A percentile compares a stretch with the other conserved stretches of the same genome.
Evolutionary conservation across 2,113 vertebrate species (phyloP).

Genomic region (Chaetodon auriga): DNA sequence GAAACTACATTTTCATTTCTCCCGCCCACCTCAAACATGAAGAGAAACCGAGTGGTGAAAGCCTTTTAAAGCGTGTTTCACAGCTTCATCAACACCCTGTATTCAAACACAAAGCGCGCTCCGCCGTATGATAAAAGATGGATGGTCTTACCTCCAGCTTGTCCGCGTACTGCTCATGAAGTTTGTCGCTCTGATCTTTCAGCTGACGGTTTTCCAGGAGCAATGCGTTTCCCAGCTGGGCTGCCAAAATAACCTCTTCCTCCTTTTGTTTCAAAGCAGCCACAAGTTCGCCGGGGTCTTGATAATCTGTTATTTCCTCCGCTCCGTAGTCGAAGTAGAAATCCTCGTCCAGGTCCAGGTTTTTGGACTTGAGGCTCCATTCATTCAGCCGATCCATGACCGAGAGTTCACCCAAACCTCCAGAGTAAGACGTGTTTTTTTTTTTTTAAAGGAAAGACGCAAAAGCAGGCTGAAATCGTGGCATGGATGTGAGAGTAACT

Average conservation of each 20-base stretch:
- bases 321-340: conserved; percentile 81
- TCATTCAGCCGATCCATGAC: conserved; percentile 76
- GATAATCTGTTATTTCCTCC: conserved; percentile 79
- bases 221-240: conserved; percentile 86
- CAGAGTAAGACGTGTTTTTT: neutral
- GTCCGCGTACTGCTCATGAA: conserved; percentile 79
- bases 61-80: neutral
- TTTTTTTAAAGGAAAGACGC: neutral
- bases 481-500: neutral
- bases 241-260: conserved; percentile 86
- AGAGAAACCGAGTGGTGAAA: neutral
- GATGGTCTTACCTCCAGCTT: conserved; percentile 81
- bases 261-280: conserved; percentile 84
- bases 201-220: conserved; percentile 85
- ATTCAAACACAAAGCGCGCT: neutral
- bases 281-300: conserved; percentile 80
- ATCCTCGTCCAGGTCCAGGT: conserved; percentile 78
- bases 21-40: conserved; percentile 5
- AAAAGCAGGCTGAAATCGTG: neutral
- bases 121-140: neutral
- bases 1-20: neutral
- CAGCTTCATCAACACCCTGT: neutral
- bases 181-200: conserved; percentile 76
- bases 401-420: neutral
- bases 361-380: conserved; percentile 73